These are phyloP conservation scores for Cryptus viduatorius DNA, from an alignment of 2,888 invertebrate genomes.

Conservation along the genomic window DNA sequence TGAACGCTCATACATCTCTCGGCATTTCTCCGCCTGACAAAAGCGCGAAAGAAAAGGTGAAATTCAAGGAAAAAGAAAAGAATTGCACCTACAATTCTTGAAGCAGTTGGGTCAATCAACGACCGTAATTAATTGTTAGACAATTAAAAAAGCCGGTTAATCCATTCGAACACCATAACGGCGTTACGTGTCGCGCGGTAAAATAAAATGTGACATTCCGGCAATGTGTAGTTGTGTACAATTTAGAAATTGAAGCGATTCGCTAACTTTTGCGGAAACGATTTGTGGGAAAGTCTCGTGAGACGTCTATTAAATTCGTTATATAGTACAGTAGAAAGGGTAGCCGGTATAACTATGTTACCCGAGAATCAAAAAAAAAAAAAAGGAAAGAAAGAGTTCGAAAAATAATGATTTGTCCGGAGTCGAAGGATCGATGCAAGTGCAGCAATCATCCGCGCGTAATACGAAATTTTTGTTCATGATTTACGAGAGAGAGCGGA, in stretches of 20 bases:
- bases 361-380: neutral
- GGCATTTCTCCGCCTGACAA: too few species aligned
- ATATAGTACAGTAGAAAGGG: neutral
- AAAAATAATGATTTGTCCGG: constrained; percentile 20
- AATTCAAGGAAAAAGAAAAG: too few species aligned
- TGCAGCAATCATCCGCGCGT: constrained; percentile 12
- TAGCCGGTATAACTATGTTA: neutral
- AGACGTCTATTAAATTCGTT: neutral
- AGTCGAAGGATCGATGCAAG: constrained; percentile 6
- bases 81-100: too few species aligned
- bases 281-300: constrained; percentile 55
- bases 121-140: too few species aligned
- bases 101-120: too few species aligned
- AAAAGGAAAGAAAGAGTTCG: neutral
- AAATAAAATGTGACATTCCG: too few species aligned
- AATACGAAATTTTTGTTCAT: constrained; percentile 8
- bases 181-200: too few species aligned
- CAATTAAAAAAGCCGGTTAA: too few species aligned
- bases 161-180: too few species aligned
- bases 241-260: neutral
- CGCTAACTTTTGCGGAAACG: constrained; percentile 36
- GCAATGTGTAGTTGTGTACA: too few species aligned
- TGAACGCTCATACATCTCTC: too few species aligned
- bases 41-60: too few species aligned
- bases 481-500: constrained; percentile 37